phyloP scores from a whole-genome alignment of 2,113 vertebrate species.

The Myrmophylax atrothorax region DNA sequence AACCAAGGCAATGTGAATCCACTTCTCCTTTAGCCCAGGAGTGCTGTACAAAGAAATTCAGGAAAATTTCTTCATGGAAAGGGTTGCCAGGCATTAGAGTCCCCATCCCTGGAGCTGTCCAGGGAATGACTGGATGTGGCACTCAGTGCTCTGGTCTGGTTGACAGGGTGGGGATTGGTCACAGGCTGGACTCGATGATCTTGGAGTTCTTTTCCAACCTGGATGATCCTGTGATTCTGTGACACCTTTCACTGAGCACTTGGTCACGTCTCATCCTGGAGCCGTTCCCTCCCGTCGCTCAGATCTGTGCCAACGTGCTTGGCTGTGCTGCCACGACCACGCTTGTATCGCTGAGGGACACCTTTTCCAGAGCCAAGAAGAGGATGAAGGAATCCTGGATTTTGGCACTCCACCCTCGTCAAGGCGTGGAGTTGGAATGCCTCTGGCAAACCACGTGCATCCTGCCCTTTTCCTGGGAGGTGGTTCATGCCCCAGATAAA shows the following conservation, averaged over 20 bases:
- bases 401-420: not conserved
- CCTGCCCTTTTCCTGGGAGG: not conserved
- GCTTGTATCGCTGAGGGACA: not conserved
- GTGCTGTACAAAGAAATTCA: not conserved
- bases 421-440: not conserved
- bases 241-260: not conserved
- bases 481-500: not conserved
- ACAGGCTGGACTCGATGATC: not conserved
- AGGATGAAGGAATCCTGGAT: not conserved
- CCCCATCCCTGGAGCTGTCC: not conserved
- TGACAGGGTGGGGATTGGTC: too few relatives aligned
- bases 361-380: not conserved
- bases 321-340: not conserved
- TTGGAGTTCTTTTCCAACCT: not conserved
- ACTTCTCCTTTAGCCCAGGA: not conserved
- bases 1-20: accelerated
- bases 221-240: not conserved
- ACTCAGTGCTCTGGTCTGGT: not conserved
- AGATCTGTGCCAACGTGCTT: not conserved
- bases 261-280: not conserved
- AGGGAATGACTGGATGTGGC: not conserved
- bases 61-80: not conserved
- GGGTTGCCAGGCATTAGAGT: not conserved
- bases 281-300: not conserved
- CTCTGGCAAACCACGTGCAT: not conserved